These are phyloP conservation scores for Musca domestica DNA, from an alignment of 1,140 invertebrate genomes.

Conservation along the genomic window DNA sequence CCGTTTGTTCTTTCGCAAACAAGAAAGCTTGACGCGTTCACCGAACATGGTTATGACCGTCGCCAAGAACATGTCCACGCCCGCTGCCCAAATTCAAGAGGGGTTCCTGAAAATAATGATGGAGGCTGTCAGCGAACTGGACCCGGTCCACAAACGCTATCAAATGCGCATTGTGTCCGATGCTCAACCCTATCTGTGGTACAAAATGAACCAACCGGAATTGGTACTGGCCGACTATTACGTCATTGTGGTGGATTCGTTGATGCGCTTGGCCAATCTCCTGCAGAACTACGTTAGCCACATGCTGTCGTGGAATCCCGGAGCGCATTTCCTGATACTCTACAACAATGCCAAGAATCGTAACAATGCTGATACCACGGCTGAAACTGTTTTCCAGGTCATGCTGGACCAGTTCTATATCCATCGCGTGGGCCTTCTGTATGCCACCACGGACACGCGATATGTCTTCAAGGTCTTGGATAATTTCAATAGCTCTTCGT, in stretches of 20 bases:
- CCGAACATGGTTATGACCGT: slow-evolving; percentile 41
- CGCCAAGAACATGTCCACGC: slow-evolving; percentile 39
- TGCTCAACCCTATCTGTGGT: not conserved
- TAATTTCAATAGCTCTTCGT: slow-evolving; percentile 44
- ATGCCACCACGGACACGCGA: slow-evolving; percentile 30
- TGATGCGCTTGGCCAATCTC: slow-evolving; percentile 29
- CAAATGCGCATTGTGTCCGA: slow-evolving; percentile 43
- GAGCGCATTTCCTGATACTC: slow-evolving; percentile 43
- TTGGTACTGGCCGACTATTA: slow-evolving; percentile 42
- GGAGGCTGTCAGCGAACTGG: slow-evolving; percentile 31
- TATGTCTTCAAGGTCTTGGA: slow-evolving; percentile 46
- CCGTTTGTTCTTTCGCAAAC: slow-evolving; percentile 39
- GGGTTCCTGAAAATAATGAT: slow-evolving; percentile 38
- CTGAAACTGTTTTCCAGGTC: slow-evolving; percentile 35
- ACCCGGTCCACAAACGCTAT: slow-evolving; percentile 21
- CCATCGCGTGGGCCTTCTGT: slow-evolving; percentile 45
- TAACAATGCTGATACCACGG: slow-evolving; percentile 28
- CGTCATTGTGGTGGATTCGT: slow-evolving; percentile 38
- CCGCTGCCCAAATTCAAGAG: slow-evolving; percentile 42
- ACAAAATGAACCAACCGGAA: slow-evolving; percentile 2
- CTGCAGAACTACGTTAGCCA: slow-evolving; percentile 32
- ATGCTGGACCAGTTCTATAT: slow-evolving; percentile 40
- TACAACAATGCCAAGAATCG: slow-evolving; percentile 34
- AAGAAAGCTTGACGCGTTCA: slow-evolving; percentile 37
- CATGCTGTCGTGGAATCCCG: slow-evolving; percentile 48